These are phyloP conservation scores for Caloenas nicobarica DNA, from an alignment of 2,113 vertebrate species.

Conservation along the genomic window DNA sequence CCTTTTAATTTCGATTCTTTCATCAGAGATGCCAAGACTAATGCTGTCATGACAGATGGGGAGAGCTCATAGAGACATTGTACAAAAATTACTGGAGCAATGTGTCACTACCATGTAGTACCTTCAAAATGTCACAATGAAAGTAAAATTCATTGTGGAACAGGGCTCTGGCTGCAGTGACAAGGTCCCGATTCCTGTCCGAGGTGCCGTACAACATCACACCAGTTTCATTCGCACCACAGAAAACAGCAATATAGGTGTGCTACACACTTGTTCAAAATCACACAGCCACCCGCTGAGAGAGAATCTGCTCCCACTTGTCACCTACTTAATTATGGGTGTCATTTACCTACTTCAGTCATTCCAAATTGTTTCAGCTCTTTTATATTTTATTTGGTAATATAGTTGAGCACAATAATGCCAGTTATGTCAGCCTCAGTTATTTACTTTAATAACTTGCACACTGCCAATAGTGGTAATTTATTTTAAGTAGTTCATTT, in stretches of 20 bases:
- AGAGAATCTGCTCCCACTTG: not conserved
- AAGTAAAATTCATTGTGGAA: conserved; percentile 34
- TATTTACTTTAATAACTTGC: not conserved
- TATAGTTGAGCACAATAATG: not conserved
- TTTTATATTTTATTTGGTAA: not conserved
- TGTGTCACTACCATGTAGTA: conserved; percentile 57
- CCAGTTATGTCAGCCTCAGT: not conserved
- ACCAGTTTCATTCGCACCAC: not conserved
- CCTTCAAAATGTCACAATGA: conserved; percentile 61
- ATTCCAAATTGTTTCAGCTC: not conserved
- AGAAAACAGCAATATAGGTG: not conserved
- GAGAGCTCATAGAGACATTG: conserved; percentile 38
- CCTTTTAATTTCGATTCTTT: conserved; percentile 68
- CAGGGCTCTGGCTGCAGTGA: not conserved
- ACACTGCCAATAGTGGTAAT: not conserved
- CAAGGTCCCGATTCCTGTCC: not conserved
- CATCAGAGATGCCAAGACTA: conserved; percentile 68
- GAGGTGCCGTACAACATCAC: not conserved
- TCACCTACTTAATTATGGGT: not conserved
- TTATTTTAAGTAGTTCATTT: not conserved
- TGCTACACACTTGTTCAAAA: not conserved
- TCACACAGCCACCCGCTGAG: not conserved
- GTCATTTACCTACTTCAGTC: not conserved
- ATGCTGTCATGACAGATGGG: conserved; percentile 68
- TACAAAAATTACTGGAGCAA: conserved; percentile 66